Base-by-base conservation (phyloP, 2,797 vertebrate genomes). In the Morelia viridis region DNA sequence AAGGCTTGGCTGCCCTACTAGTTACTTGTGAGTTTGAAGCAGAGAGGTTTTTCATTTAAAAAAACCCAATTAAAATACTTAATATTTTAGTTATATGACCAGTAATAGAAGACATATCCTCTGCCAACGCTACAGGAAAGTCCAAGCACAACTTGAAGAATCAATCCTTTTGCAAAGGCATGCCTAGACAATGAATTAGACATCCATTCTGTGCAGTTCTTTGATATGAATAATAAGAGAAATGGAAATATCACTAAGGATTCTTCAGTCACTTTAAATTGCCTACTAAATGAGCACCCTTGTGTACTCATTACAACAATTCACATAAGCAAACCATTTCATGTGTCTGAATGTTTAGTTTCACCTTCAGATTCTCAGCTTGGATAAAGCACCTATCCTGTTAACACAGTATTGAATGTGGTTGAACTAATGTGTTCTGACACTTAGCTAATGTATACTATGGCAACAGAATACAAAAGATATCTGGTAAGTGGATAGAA, bases 281-380 rank as follows among this genome's bases (percentile, higher is more conserved):
- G 56, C 65, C 26, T 87, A 60, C 10, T 61, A 87, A 58, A 87
- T 87, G 64, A 71, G 65, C 26, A 91, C 85, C 65, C 65, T 60
- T 87, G 65, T 91, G 90, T 91, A 87, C 90, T 91, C 90, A 76
- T 91, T 91, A 87, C 35, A 91, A 60, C 31, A 8, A 91, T 31
- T n/a, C 15, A 24, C 65, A 58, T 61, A 91, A 76, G 90, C 35
- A 80, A 91, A 76, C 90, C 41, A 76, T 87, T 91, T 91, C 85
- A 61, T 65, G 4, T 87, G 28, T 46, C 22, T 10, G 31, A 76
- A 65, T 50, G 56, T 50, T 50, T 64, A 46, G 9, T 91, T 71
- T 64, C 65, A 87, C 60, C 56, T 87, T 76, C 85, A 28, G 26
- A 50, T 87, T 61, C 28, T 87, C 60, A 71, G 13, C 65, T 76